Conservation (phyloP, 1,140 invertebrate species). For the Papilio polyxenes region DNA sequence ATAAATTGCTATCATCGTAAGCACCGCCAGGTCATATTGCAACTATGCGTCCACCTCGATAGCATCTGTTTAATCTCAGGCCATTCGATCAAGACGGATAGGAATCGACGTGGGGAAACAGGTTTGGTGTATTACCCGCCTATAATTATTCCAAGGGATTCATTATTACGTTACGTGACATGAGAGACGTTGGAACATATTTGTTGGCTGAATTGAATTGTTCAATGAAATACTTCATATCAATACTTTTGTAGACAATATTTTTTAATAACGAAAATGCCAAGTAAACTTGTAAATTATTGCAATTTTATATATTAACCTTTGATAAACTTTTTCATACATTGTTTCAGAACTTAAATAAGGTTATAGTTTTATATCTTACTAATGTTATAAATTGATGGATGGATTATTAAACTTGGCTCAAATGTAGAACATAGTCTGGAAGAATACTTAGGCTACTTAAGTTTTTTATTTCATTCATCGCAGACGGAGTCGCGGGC, state of each 20-base stretch:
- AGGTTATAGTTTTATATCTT: too few relatives aligned
- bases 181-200: conserved; percentile 29
- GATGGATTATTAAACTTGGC: too few relatives aligned
- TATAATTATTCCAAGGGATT: conserved; percentile 57
- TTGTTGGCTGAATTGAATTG: conserved; percentile 27
- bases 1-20: conserved; percentile 37
- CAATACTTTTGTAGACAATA: neutral
- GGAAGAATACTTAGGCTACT: too few relatives aligned
- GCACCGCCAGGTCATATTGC: conserved; percentile 29
- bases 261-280: neutral
- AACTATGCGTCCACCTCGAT: conserved; percentile 29
- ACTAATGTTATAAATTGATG: too few relatives aligned
- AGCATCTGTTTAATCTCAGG: conserved; percentile 35
- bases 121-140: conserved; percentile 49
- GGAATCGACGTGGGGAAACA: conserved; percentile 34
- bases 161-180: conserved; percentile 63
- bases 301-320: too few relatives aligned
- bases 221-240: neutral
- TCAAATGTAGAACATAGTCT: too few relatives aligned
- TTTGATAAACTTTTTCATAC: too few relatives aligned
- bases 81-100: conserved; percentile 35
- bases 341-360: too few relatives aligned
- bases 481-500: too few relatives aligned
- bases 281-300: too few relatives aligned
- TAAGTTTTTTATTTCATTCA: too few relatives aligned